A percentile compares a stretch with the other conserved stretches of the same genome.
Conservation (phyloP, 2,888 invertebrate species). For the Drosophila monieri region DNA sequence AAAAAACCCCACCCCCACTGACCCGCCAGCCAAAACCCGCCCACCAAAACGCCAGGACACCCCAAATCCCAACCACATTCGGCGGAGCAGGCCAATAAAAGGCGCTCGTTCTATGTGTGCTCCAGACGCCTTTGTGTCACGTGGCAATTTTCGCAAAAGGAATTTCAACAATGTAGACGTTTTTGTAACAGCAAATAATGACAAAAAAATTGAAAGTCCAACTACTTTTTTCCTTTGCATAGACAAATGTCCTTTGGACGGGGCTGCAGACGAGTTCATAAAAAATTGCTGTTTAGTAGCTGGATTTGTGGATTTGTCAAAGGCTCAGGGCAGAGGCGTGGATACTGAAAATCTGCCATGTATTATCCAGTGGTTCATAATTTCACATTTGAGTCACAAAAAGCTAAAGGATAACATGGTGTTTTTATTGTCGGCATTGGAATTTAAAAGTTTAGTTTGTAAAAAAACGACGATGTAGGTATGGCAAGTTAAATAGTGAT, state of each 20-base stretch:
- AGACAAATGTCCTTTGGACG: conserved; percentile 47
- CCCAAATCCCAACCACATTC: conserved; percentile 20
- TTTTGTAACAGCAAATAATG: conserved; percentile 67
- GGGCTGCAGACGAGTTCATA: conserved; percentile 44
- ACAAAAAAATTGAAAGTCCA: conserved; percentile 37
- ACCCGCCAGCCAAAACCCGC: neutral
- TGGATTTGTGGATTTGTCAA: conserved; percentile 77
- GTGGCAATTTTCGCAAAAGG: conserved; percentile 75
- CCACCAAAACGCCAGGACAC: conserved; percentile 1
- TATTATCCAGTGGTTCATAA: conserved; percentile 60
- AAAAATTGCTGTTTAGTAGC: conserved; percentile 69
- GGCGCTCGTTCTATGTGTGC: conserved; percentile 60
- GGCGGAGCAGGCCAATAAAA: conserved; percentile 65
- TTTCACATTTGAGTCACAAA: conserved; percentile 61
- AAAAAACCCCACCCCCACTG: conserved; percentile 8
- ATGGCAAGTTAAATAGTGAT: neutral
- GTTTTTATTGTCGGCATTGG: conserved; percentile 10
- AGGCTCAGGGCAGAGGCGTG: conserved; percentile 48
- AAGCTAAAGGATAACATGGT: conserved; percentile 12
- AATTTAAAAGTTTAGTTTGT: conserved; percentile 11
- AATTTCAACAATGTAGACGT: conserved; percentile 82
- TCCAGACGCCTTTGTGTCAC: conserved; percentile 81
- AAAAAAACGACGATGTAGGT: neutral
- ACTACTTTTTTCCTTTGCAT: conserved; percentile 66
- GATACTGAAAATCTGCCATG: conserved; percentile 24